These are phyloP conservation scores for Aspidiotus destructor DNA, from an alignment of 2,888 invertebrate species.

Conservation along the genomic window DNA sequence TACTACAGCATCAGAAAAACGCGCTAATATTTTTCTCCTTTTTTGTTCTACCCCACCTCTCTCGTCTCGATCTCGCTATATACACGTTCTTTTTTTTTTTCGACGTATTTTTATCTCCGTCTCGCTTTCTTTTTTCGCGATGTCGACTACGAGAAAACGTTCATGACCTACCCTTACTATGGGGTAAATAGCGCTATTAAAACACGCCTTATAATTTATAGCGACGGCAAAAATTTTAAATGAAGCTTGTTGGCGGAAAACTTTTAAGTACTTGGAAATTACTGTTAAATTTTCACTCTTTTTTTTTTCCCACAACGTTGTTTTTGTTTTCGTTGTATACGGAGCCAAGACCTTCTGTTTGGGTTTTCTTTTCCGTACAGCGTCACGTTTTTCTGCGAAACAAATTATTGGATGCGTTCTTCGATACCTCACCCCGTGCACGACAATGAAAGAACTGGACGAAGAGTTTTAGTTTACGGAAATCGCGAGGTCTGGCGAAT, in stretches of 20 bases:
- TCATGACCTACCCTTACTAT: slow-evolving; percentile 31
- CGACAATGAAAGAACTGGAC: too few relatives aligned
- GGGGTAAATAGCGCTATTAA: slow-evolving; percentile 31
- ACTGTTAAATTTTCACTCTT: slow-evolving; percentile 28
- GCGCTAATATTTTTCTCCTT: slow-evolving; percentile 24
- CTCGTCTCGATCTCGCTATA: neutral
- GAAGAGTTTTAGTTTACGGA: too few relatives aligned
- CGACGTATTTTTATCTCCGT: neutral
- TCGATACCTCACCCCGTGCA: too few relatives aligned
- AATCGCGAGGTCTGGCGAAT: too few relatives aligned
- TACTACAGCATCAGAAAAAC: slow-evolving; percentile 17
- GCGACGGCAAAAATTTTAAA: slow-evolving; percentile 33
- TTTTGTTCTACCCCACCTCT: slow-evolving; percentile 7
- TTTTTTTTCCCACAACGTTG: slow-evolving; percentile 14
- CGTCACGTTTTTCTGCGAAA: too few relatives aligned
- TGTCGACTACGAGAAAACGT: slow-evolving; percentile 19
- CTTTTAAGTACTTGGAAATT: slow-evolving; percentile 32
- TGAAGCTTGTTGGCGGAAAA: slow-evolving; percentile 32
- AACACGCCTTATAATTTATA: slow-evolving; percentile 33
- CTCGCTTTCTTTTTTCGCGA: slow-evolving; percentile 12
- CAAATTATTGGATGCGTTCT: too few relatives aligned
- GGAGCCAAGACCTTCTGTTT: neutral
- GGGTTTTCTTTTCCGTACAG: too few relatives aligned
- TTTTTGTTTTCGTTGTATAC: slow-evolving; percentile 1
- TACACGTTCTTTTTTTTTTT: neutral